Conservation (phyloP, 2,113 vertebrate species). For the rat (Rattus norvegicus) region DNA sequence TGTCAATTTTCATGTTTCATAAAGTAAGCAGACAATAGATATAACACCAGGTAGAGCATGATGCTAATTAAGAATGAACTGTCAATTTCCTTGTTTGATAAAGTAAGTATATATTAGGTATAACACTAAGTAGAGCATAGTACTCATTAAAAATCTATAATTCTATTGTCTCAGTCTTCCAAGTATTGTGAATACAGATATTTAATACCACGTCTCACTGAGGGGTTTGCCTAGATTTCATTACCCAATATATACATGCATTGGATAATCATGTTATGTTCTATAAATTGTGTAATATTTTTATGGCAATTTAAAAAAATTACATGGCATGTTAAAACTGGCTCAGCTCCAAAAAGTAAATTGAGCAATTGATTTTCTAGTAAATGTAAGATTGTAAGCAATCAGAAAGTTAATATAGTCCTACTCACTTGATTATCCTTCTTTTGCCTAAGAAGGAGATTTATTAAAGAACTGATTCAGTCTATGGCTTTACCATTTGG, state of each 20-base stretch:
- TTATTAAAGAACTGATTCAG: background rate
- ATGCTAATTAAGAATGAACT: background rate
- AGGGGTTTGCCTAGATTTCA: background rate
- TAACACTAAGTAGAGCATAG: background rate
- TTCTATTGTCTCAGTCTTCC: no score
- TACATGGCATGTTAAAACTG: background rate
- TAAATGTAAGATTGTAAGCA: background rate
- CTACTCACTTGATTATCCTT: background rate
- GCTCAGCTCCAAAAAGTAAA: background rate
- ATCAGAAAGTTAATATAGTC: slow-evolving; percentile 1
- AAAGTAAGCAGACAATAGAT: background rate
- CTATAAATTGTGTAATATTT: background rate
- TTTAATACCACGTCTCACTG: background rate
- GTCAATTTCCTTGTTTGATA: background rate
- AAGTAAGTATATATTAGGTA: background rate
- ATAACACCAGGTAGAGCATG: no score
- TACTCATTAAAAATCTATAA: background rate
- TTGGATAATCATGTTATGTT: background rate
- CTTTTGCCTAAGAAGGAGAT: background rate
- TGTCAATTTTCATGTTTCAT: background rate
- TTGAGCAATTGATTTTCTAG: background rate
- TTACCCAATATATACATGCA: background rate
- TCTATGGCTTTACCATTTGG: background rate
- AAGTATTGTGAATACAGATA: background rate
- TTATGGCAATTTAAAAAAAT: background rate